Evolutionary conservation across 2,113 vertebrate species (phyloP).

Genomic region (Vireo altiloquus): DNA sequence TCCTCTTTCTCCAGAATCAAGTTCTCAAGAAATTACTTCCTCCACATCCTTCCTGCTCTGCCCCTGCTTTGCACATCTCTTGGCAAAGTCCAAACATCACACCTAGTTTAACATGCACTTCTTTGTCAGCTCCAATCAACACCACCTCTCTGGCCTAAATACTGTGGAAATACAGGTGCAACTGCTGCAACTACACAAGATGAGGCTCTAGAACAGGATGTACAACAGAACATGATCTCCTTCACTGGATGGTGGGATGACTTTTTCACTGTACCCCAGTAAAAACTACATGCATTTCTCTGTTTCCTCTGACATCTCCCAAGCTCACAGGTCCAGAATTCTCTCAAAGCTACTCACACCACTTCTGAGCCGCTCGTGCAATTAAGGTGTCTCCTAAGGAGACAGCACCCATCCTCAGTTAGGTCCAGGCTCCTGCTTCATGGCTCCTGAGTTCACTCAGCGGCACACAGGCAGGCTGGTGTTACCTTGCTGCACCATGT

Average conservation of each 20-base stretch:
- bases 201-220: accelerated
- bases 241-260: accelerated
- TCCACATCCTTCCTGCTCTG: not conserved
- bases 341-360: not conserved
- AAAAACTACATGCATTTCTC: not conserved
- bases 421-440: not conserved
- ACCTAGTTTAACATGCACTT: not conserved
- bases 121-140: not conserved
- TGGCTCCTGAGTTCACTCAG: not conserved
- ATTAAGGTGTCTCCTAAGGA: accelerated
- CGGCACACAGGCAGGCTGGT: not conserved
- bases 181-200: not conserved
- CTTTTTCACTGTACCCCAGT: not conserved
- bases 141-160: not conserved
- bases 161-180: not conserved
- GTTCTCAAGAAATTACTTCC: not conserved
- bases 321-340: not conserved
- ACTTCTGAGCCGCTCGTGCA: not conserved
- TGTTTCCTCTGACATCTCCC: not conserved
- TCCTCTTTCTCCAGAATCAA: not conserved
- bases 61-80: not conserved
- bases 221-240: not conserved
- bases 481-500: not conserved
- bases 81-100: not conserved
- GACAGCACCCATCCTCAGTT: not conserved